phyloP scores from a whole-genome alignment of 2,888 invertebrate genomes.

The Ectemnius cavifrons region DNA sequence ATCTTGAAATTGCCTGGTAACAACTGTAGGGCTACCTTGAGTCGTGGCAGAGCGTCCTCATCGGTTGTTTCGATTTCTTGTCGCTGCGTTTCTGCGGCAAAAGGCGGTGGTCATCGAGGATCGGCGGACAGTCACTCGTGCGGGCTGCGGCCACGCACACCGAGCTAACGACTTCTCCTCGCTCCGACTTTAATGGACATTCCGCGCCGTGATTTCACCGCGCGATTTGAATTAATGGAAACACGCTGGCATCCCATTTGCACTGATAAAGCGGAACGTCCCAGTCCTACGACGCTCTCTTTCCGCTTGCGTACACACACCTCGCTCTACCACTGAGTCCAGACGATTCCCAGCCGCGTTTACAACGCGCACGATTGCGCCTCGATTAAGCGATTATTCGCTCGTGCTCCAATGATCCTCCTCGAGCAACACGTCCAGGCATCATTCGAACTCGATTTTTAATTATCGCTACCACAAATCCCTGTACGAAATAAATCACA shows the following conservation, averaged over 20 bases:
- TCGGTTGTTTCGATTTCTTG: no score
- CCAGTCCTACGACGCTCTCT: conserved; percentile 11
- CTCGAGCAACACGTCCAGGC: no score
- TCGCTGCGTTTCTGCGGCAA: no score
- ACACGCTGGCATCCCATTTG: conserved; percentile 64
- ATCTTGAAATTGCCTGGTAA: no score
- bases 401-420: conserved; percentile 19
- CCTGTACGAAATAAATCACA: background rate
- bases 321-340: conserved; percentile 24
- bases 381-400: conserved; percentile 56
- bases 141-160: conserved; percentile 3
- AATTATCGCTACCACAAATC: background rate
- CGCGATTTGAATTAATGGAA: conserved; percentile 75
- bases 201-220: conserved; percentile 64
- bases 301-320: conserved; percentile 14
- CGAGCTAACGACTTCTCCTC: conserved; percentile 57
- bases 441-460: no score
- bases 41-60: no score
- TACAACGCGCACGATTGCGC: conserved; percentile 39
- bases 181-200: conserved; percentile 59
- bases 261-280: conserved; percentile 60
- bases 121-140: conserved; percentile 1
- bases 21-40: no score
- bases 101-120: background rate
- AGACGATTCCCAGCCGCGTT: conserved; percentile 40